Conservation (phyloP, 2,797 vertebrate genomes). For the Coccyzus lansbergi region DNA sequence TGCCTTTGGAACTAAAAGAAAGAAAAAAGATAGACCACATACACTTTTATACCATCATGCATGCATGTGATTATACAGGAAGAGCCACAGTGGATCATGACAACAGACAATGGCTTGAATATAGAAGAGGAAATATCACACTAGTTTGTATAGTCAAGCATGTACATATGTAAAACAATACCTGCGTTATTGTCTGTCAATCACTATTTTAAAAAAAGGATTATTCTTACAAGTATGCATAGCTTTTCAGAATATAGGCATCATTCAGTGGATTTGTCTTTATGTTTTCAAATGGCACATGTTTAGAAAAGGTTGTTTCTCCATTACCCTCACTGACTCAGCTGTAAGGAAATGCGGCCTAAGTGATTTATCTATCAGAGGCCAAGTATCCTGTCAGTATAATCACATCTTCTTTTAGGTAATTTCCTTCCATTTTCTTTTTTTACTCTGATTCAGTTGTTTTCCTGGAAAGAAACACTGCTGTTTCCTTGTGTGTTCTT, state of each 20-base stretch:
- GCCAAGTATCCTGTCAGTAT: neutral
- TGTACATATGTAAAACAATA: neutral
- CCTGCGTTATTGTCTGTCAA: neutral
- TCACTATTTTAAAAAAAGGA: neutral
- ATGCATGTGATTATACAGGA: neutral
- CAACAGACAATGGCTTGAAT: neutral
- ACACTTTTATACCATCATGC: neutral
- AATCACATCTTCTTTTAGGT: neutral
- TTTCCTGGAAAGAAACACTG: neutral
- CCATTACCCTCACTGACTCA: neutral
- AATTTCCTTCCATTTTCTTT: neutral
- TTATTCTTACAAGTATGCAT: neutral
- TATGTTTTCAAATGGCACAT: neutral
- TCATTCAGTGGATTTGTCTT: neutral
- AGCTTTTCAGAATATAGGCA: neutral
- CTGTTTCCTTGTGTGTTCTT: neutral
- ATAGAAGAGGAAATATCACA: neutral
- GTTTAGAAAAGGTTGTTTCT: neutral
- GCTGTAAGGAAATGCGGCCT: neutral
- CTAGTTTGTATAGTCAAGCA: neutral
- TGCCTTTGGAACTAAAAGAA: neutral
- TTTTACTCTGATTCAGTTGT: neutral
- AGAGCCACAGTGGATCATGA: neutral
- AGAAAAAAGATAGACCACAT: neutral
- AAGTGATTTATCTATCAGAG: neutral